Evolutionary conservation across 2,797 vertebrate genomes (phyloP).

Genomic region (Cuniculus paca): DNA sequence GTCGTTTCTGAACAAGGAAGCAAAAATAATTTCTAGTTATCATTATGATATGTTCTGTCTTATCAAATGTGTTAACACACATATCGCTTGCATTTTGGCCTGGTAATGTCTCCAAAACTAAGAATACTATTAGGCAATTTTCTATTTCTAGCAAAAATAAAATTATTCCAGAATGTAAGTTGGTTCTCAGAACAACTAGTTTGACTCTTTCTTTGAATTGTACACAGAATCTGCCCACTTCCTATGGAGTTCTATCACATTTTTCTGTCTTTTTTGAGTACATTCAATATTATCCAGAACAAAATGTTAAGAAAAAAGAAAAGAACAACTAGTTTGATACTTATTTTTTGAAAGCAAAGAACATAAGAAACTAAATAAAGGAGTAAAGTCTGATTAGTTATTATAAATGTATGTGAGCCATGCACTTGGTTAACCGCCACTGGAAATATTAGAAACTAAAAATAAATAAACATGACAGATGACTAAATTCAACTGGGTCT

Average conservation of each 20-base stretch:
- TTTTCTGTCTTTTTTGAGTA: neutral
- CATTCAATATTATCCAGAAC: neutral
- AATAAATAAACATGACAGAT: neutral
- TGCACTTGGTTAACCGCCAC: neutral
- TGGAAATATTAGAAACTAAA: neutral
- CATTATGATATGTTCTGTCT: neutral
- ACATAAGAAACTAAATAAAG: neutral
- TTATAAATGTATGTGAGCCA: neutral
- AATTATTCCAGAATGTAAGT: neutral
- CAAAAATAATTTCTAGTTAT: neutral
- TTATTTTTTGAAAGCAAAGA: neutral
- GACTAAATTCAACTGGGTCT: no score
- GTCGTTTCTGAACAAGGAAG: neutral
- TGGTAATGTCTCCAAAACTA: neutral
- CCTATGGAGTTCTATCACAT: neutral
- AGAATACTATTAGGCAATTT: neutral
- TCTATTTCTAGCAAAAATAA: neutral
- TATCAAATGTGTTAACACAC: neutral
- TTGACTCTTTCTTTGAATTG: neutral
- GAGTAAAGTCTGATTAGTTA: accelerated
- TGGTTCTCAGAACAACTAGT: neutral
- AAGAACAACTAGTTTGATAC: neutral
- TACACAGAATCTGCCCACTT: neutral
- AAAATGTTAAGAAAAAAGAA: neutral
- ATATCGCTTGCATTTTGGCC: neutral